These are phyloP conservation scores for Myopa testacea DNA, from an alignment of 2,888 invertebrate species.

Conservation along the genomic window DNA sequence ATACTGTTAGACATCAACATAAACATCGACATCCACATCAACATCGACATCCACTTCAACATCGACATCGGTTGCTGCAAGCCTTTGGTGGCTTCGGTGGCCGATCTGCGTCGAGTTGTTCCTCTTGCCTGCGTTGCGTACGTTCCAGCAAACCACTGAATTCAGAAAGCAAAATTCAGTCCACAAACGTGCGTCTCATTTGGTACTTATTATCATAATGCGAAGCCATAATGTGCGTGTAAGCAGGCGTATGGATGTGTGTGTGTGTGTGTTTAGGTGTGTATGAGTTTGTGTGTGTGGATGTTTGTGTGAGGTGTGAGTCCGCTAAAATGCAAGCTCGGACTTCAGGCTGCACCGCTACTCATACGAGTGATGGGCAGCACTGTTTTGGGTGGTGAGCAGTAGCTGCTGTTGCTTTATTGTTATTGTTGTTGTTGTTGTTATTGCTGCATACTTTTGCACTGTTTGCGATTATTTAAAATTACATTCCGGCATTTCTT, in stretches of 20 bases:
- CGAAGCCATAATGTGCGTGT: conserved; percentile 46
- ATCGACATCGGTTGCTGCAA: background rate
- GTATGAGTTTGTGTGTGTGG: background rate
- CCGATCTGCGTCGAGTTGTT: background rate
- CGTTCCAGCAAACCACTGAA: background rate
- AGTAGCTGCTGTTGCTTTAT: too few relatives aligned
- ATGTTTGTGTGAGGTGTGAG: background rate
- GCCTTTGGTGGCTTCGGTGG: conserved; percentile 1
- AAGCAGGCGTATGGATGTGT: too few relatives aligned
- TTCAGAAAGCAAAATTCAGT: conserved; percentile 23
- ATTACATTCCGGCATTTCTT: too few relatives aligned
- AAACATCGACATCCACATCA: background rate
- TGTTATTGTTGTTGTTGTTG: background rate
- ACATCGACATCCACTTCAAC: background rate
- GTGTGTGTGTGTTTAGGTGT: background rate
- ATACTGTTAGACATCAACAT: background rate
- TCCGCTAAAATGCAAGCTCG: background rate
- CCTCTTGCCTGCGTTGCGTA: background rate
- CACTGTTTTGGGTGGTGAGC: too few relatives aligned
- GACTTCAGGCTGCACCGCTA: background rate
- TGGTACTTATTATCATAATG: conserved; percentile 51
- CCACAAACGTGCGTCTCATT: conserved; percentile 42
- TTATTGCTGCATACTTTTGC: background rate
- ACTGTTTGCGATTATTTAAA: background rate
- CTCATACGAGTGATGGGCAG: too few relatives aligned